Conservation (phyloP, 2,113 vertebrate genomes). For the Hemibagrus wyckioides region DNA sequence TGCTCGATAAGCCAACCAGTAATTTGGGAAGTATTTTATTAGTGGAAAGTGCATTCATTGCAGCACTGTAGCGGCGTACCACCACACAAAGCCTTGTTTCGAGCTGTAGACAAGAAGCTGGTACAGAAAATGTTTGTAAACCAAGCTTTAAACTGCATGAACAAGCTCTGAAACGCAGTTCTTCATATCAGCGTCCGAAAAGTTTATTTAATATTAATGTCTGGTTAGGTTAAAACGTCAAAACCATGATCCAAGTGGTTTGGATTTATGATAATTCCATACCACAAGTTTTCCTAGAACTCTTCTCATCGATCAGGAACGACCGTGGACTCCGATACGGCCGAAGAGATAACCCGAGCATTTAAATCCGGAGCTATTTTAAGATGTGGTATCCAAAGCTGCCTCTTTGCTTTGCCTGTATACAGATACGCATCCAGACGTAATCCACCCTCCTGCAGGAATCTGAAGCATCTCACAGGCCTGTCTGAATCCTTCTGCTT, state of each 20-base stretch:
- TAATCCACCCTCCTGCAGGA: slow-evolving; percentile 3
- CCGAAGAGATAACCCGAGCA: background rate
- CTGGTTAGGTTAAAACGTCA: background rate
- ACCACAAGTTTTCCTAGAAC: slow-evolving; percentile 4
- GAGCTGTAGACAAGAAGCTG: background rate
- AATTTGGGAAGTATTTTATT: background rate
- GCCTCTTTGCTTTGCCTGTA: background rate
- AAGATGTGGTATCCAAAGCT: background rate
- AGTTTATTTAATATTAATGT: background rate
- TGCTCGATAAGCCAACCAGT: background rate
- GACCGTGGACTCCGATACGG: background rate
- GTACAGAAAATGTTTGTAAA: background rate
- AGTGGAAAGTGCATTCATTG: background rate
- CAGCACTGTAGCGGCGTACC: background rate
- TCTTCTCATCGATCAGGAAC: background rate
- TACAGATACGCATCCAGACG: background rate
- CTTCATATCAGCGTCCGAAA: background rate
- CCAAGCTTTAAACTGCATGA: too few relatives aligned
- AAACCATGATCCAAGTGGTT: background rate
- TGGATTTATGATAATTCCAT: background rate
- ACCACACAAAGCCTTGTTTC: background rate
- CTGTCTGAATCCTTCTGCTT: slow-evolving; percentile 10
- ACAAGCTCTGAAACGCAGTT: background rate
- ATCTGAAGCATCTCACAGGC: slow-evolving; percentile 42
- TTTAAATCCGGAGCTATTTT: slow-evolving; percentile 10